These are phyloP conservation scores for Cephalopterus ornatus DNA, from an alignment of 2,113 vertebrate genomes.

Conservation along the genomic window DNA sequence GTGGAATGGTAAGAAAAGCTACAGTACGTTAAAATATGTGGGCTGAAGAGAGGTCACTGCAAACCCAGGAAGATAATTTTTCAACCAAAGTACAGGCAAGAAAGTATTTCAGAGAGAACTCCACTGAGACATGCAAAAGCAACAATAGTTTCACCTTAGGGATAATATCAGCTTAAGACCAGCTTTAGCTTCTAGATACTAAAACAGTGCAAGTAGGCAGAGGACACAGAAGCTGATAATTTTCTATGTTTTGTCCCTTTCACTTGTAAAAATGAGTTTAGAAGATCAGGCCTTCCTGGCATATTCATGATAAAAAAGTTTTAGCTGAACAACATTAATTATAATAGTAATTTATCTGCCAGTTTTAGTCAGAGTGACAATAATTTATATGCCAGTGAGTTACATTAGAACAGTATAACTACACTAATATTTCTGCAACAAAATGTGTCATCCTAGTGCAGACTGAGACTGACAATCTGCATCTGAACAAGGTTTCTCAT, in stretches of 20 bases:
- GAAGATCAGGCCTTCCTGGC: neutral
- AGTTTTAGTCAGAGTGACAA: neutral
- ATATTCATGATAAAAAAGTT: neutral
- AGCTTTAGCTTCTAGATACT: neutral
- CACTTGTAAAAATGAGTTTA: neutral
- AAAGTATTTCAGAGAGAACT: neutral
- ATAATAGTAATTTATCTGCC: neutral
- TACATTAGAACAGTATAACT: neutral
- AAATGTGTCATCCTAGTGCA: neutral
- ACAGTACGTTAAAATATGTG: neutral
- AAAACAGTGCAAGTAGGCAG: neutral
- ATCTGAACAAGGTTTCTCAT: neutral
- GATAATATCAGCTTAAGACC: neutral
- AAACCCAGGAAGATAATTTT: neutral
- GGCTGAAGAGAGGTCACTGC: neutral
- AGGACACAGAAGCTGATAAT: neutral
- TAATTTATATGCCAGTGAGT: neutral
- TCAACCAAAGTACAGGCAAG: neutral
- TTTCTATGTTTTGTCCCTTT: neutral
- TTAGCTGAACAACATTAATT: neutral
- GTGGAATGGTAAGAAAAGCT: neutral
- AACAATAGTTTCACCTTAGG: neutral
- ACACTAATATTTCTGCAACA: neutral
- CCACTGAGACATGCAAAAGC: neutral
- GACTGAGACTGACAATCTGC: neutral